phyloP scores from a whole-genome alignment of 2,888 invertebrate genomes.

The Syrphus vitripennis region DNA sequence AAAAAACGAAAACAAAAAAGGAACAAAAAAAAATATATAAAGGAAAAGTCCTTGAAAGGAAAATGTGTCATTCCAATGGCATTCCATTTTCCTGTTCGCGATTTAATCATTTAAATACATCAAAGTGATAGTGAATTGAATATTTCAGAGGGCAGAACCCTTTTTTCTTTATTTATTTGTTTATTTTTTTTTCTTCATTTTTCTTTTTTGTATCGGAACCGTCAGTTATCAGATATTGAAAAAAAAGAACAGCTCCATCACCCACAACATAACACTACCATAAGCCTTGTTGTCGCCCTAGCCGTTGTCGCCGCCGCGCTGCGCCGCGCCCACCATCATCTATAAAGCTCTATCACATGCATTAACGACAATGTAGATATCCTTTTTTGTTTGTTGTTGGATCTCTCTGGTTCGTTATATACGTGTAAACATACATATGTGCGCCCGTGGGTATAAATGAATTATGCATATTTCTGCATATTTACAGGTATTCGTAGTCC shows the following conservation, averaged over 20 bases:
- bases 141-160: background rate
- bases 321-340: slow-evolving; percentile 28
- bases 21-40: slow-evolving; percentile 12
- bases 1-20: slow-evolving; percentile 8
- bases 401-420: background rate
- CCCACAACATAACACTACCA: slow-evolving; percentile 62
- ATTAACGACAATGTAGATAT: slow-evolving; percentile 64
- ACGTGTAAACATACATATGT: slow-evolving; percentile 12
- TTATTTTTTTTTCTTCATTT: background rate
- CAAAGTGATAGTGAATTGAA: slow-evolving; percentile 61
- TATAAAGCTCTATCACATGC: slow-evolving; percentile 32
- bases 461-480: slow-evolving; percentile 61
- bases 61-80: slow-evolving; percentile 70
- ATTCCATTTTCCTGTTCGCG: slow-evolving; percentile 51
- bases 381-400: slow-evolving; percentile 31
- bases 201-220: background rate
- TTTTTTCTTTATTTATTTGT: background rate
- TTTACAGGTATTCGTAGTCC: slow-evolving; percentile 56
- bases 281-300: slow-evolving; percentile 7
- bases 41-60: slow-evolving; percentile 68
- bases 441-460: slow-evolving; percentile 48
- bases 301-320: slow-evolving; percentile 25
- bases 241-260: slow-evolving; percentile 45
- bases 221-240: slow-evolving; percentile 60
- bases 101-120: slow-evolving; percentile 60